Conservation (phyloP, 2,113 vertebrate species). For the Sturnira hondurensis region DNA sequence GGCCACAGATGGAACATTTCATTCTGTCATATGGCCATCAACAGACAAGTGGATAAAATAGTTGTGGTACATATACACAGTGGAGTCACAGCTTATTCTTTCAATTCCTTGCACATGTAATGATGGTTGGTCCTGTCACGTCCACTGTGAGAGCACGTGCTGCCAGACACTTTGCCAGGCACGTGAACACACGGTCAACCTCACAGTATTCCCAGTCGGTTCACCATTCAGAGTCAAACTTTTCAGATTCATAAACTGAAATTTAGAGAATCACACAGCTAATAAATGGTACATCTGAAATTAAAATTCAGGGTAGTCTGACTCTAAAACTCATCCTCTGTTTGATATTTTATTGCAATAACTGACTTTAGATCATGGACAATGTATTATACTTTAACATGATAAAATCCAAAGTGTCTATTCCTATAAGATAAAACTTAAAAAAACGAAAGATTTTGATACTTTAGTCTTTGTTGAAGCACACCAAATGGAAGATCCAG, state of each 20-base stretch:
- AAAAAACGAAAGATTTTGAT: not conserved
- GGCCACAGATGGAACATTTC: not conserved
- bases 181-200: not conserved
- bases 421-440: not conserved
- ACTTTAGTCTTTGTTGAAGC: not conserved
- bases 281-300: not conserved
- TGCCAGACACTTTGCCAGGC: not conserved
- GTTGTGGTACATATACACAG: not conserved
- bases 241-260: not conserved
- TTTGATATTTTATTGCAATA: not conserved
- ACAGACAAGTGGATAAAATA: not conserved
- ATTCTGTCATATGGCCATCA: not conserved
- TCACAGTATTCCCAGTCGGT: not conserved
- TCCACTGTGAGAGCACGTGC: not conserved
- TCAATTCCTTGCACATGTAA: not conserved
- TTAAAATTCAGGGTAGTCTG: not conserved
- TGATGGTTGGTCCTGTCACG: not conserved
- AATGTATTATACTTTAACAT: not conserved
- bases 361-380: not conserved
- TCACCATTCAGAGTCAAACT: not conserved
- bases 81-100: not conserved
- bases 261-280: conserved; percentile 8
- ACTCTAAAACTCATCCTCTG: not conserved
- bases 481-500: not conserved
- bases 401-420: conserved; percentile 16